Conservation (phyloP, 2,113 vertebrate species). For the Chlamydotis undulata region DNA sequence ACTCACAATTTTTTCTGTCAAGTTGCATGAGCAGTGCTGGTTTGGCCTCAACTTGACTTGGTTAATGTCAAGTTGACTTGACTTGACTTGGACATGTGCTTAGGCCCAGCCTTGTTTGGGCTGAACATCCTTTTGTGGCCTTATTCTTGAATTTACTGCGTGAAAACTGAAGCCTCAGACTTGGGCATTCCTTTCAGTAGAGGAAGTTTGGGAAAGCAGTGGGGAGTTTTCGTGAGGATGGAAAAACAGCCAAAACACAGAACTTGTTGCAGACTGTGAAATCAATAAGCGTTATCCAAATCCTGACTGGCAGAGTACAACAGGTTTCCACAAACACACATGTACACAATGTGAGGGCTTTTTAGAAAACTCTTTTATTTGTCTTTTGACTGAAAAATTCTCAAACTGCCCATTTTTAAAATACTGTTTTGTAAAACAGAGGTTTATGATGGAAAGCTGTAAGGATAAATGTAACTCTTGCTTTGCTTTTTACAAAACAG, state of each 20-base stretch:
- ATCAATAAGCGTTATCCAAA: background rate
- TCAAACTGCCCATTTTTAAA: background rate
- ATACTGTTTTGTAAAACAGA: background rate
- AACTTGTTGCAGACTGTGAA: background rate
- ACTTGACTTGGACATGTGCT: background rate
- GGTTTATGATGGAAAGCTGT: background rate
- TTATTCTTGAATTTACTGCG: background rate
- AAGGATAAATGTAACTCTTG: background rate
- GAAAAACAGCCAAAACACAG: background rate
- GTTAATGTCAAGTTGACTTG: background rate
- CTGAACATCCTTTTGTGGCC: background rate
- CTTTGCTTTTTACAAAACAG: background rate
- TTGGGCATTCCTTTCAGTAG: background rate
- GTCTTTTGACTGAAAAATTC: background rate
- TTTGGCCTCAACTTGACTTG: background rate
- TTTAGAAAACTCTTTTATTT: background rate
- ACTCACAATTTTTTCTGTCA: background rate
- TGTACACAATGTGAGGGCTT: background rate
- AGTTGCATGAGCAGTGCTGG: rapidly evolving
- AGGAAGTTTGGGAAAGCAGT: background rate
- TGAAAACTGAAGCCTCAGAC: background rate
- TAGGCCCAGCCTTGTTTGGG: background rate
- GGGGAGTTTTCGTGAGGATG: background rate
- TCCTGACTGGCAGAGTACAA: background rate
- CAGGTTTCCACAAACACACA: background rate